These are phyloP conservation scores for Nephila pilipes DNA, from an alignment of 1,140 invertebrate genomes.

Conservation along the genomic window DNA sequence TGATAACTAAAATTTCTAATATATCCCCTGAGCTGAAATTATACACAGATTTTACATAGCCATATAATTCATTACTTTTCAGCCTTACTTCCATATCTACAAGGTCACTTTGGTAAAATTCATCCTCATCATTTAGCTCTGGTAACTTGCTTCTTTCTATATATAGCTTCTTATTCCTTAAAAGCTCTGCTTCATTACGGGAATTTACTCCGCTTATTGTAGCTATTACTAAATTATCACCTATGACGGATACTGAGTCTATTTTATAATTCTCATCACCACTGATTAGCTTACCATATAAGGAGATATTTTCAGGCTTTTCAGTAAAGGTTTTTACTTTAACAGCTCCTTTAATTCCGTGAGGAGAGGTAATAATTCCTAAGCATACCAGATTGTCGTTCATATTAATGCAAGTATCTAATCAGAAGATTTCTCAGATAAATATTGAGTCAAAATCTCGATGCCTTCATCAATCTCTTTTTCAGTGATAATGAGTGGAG, in stretches of 20 bases:
- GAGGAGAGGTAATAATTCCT: neutral
- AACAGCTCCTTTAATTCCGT: constrained; percentile 12
- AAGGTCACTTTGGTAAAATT: constrained; percentile 19
- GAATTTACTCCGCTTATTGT: constrained; percentile 29
- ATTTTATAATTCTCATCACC: constrained; percentile 29
- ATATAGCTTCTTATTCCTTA: constrained; percentile 35
- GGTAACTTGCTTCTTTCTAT: constrained; percentile 31
- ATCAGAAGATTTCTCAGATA: too few species aligned
- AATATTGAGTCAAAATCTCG: too few species aligned
- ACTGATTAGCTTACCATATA: constrained; percentile 9
- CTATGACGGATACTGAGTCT: constrained; percentile 4
- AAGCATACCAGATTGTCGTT: constrained; percentile 8
- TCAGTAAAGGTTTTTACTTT: neutral
- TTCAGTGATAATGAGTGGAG: too few species aligned
- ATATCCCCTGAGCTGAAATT: constrained; percentile 6
- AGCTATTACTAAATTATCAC: constrained; percentile 38
- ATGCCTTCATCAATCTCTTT: too few species aligned
- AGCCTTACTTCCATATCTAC: constrained; percentile 22
- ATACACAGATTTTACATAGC: neutral
- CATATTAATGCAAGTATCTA: neutral
- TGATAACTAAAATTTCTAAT: constrained; percentile 27
- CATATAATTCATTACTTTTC: neutral
- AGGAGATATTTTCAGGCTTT: constrained; percentile 2
- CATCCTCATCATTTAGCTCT: constrained; percentile 1
- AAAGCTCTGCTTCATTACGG: constrained; percentile 43